Base-by-base conservation (phyloP, 2,797 vertebrate genomes). In the Catostomus latipinnis region DNA sequence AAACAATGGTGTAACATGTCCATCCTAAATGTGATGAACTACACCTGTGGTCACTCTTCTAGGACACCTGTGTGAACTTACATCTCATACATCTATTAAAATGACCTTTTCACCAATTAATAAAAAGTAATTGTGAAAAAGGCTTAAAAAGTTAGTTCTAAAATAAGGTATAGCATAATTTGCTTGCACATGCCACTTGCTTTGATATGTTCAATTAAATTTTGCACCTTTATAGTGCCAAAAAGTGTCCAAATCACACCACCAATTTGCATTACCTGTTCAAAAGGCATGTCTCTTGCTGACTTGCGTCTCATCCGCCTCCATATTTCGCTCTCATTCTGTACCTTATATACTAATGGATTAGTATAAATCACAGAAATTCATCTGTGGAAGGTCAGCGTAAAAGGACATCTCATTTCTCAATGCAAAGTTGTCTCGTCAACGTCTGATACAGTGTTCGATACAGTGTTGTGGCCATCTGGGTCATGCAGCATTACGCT, bases 291-390 rank as follows among this genome's bases (percentile, higher is more conserved):
- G 34, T 84, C 79, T 80, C 73, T 67, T 43, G 50, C 66, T 72
- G 83, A 81, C 79, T 86, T 86, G 75, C 85, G 82, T 88, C 84
- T 6, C 52, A 16, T 84, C 78, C 53, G 46, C 54, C 14, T 70
- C 81, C 48, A 68, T 34, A 34, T 34, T 34, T 34, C 2, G 22
- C 50, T 14, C 18, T 74, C 56, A 67, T 18, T 82, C 70, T 62
- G 69, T 76, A 49, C 72, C 83, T 83, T 74, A 34, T 76, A 83
- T 73, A n/a, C n/a, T n/a, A n/a, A n/a, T n/a, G n/a, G n/a, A 93
- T 92, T 92, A 91, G 91, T 91, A 93, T 86, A 91, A 90, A 90
- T 88, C 82, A 89, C 88, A 84, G 87, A 90, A 89, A 85, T 71
- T 80, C 82, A 83, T 90, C 86, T 77, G 69, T 70, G 13, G 62